Evolutionary conservation across 2,113 vertebrate genomes (phyloP), one percentile per base, ranked within the genome.

Genomic region (Geococcyx californianus): DNA sequence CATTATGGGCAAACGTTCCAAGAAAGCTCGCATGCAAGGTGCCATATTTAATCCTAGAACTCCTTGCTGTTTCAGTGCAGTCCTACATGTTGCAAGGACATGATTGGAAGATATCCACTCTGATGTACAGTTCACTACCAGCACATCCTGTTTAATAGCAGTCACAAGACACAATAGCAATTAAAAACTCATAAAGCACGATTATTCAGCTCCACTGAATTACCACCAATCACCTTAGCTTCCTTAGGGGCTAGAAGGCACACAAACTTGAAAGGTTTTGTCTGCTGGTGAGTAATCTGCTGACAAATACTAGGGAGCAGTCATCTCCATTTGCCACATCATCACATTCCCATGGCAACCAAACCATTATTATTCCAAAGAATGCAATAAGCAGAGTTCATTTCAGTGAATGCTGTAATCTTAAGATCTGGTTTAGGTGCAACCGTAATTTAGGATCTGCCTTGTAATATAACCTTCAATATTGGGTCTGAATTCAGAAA

Each of bases 1-100:
- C 99, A 99, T 99, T 63, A 99, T 77, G 2, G 99, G 99, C 68
- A 99, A 97, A 36, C 99, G 97, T 97, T 99, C 99, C 93, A 99
- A 97, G 97, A 99, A 99, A 1, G 99, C 98, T 60, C 99, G 98
- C 99, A 99, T 99, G 97, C 99, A 99, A 3, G 99, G 99, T 7
- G 99, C 99, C 98, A 98, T 98, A 97, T 99, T 99, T 64, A 99
- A 94, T 62, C 99, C 99, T 34, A 99, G 92, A 44, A 99, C 97
- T 7, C 99, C 99, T 94, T 99, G 99, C n/a, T 98, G 99, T 87
- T 99, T 99, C 96, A 99, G 97, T 3, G 99, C 99, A 1, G 98
- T 99, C 91, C 99, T 98, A 75, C 99, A 99, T 0, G 99, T 99
- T 16, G 99, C 99, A 84, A 99, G 97, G 64, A 99, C 97, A 0